These are phyloP conservation scores for Drosophila anomelani DNA, from an alignment of 2,888 invertebrate species.

Conservation along the genomic window DNA sequence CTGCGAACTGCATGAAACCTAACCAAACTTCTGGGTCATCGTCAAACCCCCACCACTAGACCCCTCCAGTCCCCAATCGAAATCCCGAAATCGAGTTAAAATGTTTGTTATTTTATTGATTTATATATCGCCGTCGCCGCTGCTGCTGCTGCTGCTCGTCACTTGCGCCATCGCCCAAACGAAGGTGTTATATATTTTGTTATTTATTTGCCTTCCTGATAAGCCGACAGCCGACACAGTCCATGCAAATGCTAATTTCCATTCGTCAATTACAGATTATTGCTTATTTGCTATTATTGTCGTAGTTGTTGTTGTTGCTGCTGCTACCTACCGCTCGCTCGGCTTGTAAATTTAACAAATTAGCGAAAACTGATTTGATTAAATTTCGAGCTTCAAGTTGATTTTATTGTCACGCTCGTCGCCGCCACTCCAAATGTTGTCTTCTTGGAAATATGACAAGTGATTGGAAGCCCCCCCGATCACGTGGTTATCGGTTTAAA, in stretches of 20 bases:
- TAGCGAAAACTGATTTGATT: slow-evolving; percentile 78
- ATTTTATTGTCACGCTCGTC: slow-evolving; percentile 64
- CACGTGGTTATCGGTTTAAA: slow-evolving; percentile 50
- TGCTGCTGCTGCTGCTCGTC: slow-evolving; percentile 32
- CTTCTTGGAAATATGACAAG: slow-evolving; percentile 38
- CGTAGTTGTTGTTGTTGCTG: slow-evolving; percentile 36
- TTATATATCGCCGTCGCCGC: slow-evolving; percentile 43
- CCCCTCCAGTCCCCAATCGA: background rate
- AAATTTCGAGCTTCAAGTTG: slow-evolving; percentile 63
- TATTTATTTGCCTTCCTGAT: slow-evolving; percentile 80
- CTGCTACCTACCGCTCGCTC: background rate
- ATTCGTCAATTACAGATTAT: slow-evolving; percentile 68
- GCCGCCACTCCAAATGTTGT: slow-evolving; percentile 23
- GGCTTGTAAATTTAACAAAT: slow-evolving; percentile 78
- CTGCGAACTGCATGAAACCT: slow-evolving; percentile 65
- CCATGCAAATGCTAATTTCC: slow-evolving; percentile 61
- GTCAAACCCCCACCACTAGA: slow-evolving; percentile 8
- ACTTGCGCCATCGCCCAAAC: slow-evolving; percentile 42
- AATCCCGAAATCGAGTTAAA: slow-evolving; percentile 38
- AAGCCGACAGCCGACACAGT: slow-evolving; percentile 47
- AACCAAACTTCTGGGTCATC: slow-evolving; percentile 65
- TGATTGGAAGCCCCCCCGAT: slow-evolving; percentile 39
- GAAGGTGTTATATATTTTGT: slow-evolving; percentile 76
- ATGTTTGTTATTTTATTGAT: slow-evolving; percentile 75
- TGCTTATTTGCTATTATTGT: slow-evolving; percentile 20